These are phyloP conservation scores for Dromiciops gliroides DNA, from an alignment of 2,113 vertebrate species.

Conservation along the genomic window DNA sequence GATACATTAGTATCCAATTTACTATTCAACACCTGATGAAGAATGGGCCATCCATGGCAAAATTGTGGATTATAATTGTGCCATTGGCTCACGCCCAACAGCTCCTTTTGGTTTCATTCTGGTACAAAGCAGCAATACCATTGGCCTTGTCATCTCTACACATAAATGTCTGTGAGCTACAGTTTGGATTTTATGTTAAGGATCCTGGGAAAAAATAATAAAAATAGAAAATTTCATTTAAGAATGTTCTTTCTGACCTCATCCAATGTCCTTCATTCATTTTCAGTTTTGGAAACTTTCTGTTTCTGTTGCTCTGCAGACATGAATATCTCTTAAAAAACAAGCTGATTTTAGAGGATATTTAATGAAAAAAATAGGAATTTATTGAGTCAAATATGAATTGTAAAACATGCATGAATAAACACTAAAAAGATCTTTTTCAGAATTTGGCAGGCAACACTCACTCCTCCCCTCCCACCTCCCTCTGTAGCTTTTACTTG, in stretches of 20 bases:
- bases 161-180: not conserved
- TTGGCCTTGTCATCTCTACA: slow-evolving; percentile 6
- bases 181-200: not conserved
- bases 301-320: not conserved
- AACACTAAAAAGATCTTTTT: slow-evolving; percentile 53
- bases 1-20: not conserved
- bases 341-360: slow-evolving; percentile 43
- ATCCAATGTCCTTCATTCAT: not conserved
- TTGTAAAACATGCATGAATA: slow-evolving; percentile 54
- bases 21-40: not conserved
- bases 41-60: not conserved
- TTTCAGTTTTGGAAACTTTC: slow-evolving; percentile 22
- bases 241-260: not conserved
- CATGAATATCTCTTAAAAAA: not conserved
- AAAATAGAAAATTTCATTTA: slow-evolving; percentile 32
- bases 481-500: slow-evolving; percentile 46
- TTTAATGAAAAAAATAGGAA: slow-evolving; percentile 29
- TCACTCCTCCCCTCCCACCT: slow-evolving; percentile 51
- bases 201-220: slow-evolving; percentile 16
- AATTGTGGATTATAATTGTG: not conserved
- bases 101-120: slow-evolving; percentile 17
- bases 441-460: slow-evolving; percentile 34
- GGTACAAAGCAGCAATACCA: not conserved
- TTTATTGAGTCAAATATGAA: slow-evolving; percentile 40
- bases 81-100: not conserved